Base-by-base conservation (phyloP, 64 coral and sea anemone species). In the Dendrophyllia cribrosa region DNA sequence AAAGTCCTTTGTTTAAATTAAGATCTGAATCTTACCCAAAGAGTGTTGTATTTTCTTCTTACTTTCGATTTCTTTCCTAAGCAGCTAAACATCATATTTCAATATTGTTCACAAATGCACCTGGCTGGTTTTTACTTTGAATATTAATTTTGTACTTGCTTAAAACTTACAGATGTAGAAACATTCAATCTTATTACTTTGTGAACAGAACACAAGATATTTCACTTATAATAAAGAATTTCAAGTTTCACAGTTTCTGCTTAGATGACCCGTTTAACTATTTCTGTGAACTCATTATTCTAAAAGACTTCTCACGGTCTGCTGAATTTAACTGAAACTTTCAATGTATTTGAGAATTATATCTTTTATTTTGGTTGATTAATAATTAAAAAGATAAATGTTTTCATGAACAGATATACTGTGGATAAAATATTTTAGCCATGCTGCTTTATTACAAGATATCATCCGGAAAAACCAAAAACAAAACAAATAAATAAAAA, bases 51-150 rank as follows among this genome's bases (percentile, higher is more conserved):
- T 22, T 78, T 84, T 58, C 86, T 87, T 79, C 91, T 78, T 58
- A 86, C 84, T 47, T 51, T 93, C 70, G 79, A 21, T n/a, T 59
- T 86, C 77, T 56, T 93, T 78, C 91, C 91, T 59, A 87, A 66
- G 49, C 83, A 87, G n/a, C 83, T 70, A 62, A 92, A 74, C 83
- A 92, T 92, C 53, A 66, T 87, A 76, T 78, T 21, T 16, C 12
- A 56, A 56, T 34, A 56, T 56, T 56, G 7, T 56, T 0, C 66
- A 70, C 20, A 70, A 10, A 11, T 25, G 9, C 66, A 34, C 34
- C 34, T 34, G 34, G 34, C 34, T 34, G 34, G 2, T 34, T 34
- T 34, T 34, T 34, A 34, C 34, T 34, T 34, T 34, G 34, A 34
- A 34, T 34, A 34, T 34, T 34, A 34, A 34, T 34, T 34, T 34